Conservation (phyloP, 2,113 vertebrate species). For the Sterna hirundo region DNA sequence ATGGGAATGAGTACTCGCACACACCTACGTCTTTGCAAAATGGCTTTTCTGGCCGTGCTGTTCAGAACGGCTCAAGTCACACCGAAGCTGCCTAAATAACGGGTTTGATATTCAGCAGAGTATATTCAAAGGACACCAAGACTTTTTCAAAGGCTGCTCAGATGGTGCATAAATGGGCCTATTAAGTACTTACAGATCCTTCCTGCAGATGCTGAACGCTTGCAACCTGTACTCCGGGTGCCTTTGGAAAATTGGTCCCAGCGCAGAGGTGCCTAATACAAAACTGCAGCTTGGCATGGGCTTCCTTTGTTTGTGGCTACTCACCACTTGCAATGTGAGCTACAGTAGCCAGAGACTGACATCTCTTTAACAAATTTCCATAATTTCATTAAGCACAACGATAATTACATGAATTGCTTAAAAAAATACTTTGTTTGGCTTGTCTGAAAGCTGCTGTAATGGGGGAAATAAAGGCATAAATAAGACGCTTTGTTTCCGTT, state of each 20-base stretch:
- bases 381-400: neutral
- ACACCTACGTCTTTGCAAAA: neutral
- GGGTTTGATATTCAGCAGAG: neutral
- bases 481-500: slow-evolving; percentile 23
- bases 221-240: neutral
- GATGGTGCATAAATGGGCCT: neutral
- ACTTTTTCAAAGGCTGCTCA: neutral
- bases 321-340: neutral
- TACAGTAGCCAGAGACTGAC: neutral
- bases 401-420: slow-evolving; percentile 19
- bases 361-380: slow-evolving; percentile 12
- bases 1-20: neutral
- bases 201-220: neutral
- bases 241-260: neutral
- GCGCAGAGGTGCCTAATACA: neutral
- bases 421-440: slow-evolving; percentile 16
- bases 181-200: neutral
- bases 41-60: neutral
- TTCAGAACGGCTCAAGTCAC: neutral
- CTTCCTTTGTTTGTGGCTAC: neutral
- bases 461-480: neutral
- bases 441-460: slow-evolving; percentile 10
- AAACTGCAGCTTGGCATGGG: neutral
- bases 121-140: neutral
- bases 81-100: neutral